Percentiles rank a stretch among this genome's conserved stretches.
Conservation (phyloP, 2,113 vertebrate genomes). For the Acinonyx jubatus region DNA sequence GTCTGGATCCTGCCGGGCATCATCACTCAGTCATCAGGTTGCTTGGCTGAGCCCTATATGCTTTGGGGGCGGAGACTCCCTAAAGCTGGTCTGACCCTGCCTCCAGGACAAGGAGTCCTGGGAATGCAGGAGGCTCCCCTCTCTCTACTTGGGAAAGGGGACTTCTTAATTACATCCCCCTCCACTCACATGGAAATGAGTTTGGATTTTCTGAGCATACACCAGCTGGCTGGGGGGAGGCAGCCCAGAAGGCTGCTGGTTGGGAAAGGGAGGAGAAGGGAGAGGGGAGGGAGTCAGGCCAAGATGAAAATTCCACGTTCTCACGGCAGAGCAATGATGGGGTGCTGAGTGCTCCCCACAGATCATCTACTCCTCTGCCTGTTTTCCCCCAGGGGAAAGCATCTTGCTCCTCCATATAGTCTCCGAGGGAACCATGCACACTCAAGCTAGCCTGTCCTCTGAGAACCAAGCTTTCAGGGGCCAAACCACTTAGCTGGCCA, state of each 20-base stretch:
- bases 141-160: conserved; percentile 66
- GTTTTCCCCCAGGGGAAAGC: background rate
- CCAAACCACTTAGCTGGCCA: background rate
- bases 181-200: conserved; percentile 79
- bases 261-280: conserved; percentile 69
- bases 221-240: conserved; percentile 81
- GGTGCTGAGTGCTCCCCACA: conserved; percentile 28
- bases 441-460: background rate
- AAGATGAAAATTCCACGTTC: conserved; percentile 70
- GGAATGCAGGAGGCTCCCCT: background rate
- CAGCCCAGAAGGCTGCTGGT: conserved; percentile 79
- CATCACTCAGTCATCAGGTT: background rate
- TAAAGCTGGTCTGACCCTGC: background rate
- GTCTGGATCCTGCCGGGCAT: background rate
- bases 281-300: conserved; percentile 71
- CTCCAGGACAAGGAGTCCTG: background rate
- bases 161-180: conserved; percentile 75
- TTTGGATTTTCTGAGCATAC: conserved; percentile 78
- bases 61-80: background rate
- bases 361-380: background rate
- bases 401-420: background rate
- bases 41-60: background rate
- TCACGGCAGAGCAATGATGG: conserved; percentile 41
- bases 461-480: background rate
- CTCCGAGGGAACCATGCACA: background rate